Evolutionary conservation across 2,113 vertebrate species (phyloP).

Genomic region (Pao palembangensis): DNA sequence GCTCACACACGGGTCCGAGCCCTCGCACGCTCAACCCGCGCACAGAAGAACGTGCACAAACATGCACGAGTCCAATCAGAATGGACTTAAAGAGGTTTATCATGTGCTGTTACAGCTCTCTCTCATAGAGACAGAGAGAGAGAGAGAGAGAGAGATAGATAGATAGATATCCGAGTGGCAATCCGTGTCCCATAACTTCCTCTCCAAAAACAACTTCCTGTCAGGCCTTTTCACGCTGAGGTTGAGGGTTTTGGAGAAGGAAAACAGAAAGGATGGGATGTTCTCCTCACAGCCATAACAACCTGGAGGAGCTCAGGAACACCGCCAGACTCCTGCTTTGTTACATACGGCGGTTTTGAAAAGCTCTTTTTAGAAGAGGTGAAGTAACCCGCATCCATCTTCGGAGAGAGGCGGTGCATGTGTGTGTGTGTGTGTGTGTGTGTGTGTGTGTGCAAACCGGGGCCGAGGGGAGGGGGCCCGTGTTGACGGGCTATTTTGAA

Average conservation of each 20-base stretch:
- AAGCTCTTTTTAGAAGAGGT: constrained; percentile 42
- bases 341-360: constrained; percentile 51
- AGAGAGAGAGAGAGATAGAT: constrained; percentile 2
- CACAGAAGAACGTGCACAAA: constrained; percentile 8
- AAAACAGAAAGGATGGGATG: neutral
- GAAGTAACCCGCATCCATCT: constrained; percentile 54
- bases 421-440: constrained; percentile 2
- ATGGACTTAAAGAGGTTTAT: no score
- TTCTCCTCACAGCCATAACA: constrained; percentile 52
- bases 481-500: constrained; percentile 47
- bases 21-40: constrained; percentile 33
- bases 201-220: neutral
- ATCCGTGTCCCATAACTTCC: neutral
- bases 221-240: neutral
- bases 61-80: neutral
- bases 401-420: neutral
- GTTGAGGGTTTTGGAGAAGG: neutral
- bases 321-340: constrained; percentile 45
- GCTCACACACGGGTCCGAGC: constrained; percentile 17
- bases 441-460: neutral
- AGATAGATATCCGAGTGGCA: neutral
- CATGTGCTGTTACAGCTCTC: no score
- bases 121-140: constrained; percentile 1
- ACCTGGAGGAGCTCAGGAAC: constrained; percentile 24
- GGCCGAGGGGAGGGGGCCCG: neutral